Evolutionary conservation across 2,113 vertebrate genomes (phyloP).

Genomic region (Cyphomyrus plagiostoma): DNA sequence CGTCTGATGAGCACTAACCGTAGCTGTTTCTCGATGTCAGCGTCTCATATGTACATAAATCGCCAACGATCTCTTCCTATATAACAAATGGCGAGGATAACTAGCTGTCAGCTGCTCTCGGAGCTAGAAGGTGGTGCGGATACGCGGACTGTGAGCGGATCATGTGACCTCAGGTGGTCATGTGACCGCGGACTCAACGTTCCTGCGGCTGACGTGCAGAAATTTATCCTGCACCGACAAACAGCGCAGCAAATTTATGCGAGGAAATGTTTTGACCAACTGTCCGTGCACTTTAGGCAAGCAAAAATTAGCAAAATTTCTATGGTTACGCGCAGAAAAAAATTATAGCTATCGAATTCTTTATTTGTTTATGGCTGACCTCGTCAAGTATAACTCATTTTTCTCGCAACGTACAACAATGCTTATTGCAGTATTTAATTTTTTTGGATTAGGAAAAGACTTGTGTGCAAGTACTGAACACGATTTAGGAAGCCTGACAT

Average conservation of each 20-base stretch:
- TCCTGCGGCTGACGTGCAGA: neutral
- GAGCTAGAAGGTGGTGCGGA: neutral
- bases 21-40: neutral
- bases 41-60: neutral
- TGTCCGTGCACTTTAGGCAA: neutral
- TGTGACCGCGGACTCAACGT: neutral
- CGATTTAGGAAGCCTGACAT: neutral
- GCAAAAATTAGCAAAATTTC: neutral
- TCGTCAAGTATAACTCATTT: neutral
- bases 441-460: neutral
- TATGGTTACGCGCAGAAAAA: neutral
- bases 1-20: neutral
- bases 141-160: neutral
- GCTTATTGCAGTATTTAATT: neutral
- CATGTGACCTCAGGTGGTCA: neutral
- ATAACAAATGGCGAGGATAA: neutral
- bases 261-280: neutral
- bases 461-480: neutral
- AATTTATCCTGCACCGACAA: neutral
- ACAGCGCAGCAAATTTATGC: neutral
- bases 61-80: neutral
- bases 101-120: neutral
- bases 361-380: neutral
- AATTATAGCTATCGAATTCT: neutral
- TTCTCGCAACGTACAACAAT: neutral